phyloP scores from a whole-genome alignment of 2,888 invertebrate species.

The Sinodicranocentrus sp. region DNA sequence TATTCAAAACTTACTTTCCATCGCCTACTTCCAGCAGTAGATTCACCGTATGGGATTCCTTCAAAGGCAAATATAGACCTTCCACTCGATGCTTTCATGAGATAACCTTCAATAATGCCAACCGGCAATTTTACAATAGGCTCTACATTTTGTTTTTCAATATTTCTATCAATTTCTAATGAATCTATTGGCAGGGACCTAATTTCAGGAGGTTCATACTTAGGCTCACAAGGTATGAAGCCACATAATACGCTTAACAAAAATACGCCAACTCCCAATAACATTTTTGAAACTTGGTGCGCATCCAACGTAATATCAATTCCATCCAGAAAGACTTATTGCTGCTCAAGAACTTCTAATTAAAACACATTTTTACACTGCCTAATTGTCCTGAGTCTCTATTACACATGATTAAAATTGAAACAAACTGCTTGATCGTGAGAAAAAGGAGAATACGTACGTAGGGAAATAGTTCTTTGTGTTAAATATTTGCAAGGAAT shows the following conservation, averaged over 20 bases:
- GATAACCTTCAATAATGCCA: conserved; percentile 71
- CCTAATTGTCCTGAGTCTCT: no score
- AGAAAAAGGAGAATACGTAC: no score
- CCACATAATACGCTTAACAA: conserved; percentile 74
- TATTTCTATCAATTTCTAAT: conserved; percentile 6
- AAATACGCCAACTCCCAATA: conserved; percentile 58
- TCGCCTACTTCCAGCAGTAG: not conserved
- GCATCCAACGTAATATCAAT: no score
- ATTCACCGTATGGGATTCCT: conserved; percentile 71
- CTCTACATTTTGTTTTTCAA: conserved; percentile 27
- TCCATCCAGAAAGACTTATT: no score
- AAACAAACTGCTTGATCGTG: no score
- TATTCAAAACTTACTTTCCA: no score
- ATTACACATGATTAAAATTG: no score
- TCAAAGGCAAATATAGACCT: conserved; percentile 71
- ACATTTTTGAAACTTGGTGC: no score
- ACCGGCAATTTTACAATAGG: conserved; percentile 50
- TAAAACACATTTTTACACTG: no score
- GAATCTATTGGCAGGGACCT: not conserved
- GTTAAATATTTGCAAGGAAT: no score
- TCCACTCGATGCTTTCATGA: conserved; percentile 65
- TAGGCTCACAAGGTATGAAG: conserved; percentile 74
- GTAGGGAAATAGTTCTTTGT: no score
- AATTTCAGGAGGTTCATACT: conserved; percentile 61
- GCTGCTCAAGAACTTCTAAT: no score